Evolutionary conservation across 2,113 vertebrate genomes (phyloP).

Genomic region (Opisthocomus hoazin): DNA sequence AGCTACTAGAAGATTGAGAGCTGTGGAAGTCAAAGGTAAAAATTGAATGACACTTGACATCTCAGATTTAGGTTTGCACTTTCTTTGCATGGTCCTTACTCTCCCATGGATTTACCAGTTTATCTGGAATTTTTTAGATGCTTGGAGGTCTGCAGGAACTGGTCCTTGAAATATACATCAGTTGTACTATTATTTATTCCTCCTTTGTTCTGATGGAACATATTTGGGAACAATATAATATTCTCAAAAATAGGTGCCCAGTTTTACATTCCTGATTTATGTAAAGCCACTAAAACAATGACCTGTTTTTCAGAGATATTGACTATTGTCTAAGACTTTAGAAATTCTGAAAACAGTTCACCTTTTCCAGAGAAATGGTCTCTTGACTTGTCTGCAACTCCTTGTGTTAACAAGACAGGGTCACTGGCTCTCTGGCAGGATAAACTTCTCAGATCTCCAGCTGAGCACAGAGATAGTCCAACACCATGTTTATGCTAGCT

Average conservation of each 20-base stretch:
- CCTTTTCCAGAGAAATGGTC: neutral
- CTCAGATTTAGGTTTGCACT: neutral
- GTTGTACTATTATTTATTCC: neutral
- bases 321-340: neutral
- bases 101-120: neutral
- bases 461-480: neutral
- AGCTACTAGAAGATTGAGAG: neutral
- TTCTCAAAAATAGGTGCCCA: neutral
- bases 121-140: neutral
- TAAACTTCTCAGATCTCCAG: neutral
- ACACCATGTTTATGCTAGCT: neutral
- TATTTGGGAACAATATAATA: neutral
- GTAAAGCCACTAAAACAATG: neutral
- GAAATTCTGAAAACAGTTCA: neutral
- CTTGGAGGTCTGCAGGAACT: neutral
- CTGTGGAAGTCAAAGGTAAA: neutral
- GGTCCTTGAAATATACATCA: neutral
- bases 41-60: neutral
- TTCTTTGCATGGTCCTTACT: neutral
- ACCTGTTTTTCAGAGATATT: neutral
- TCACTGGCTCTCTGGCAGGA: neutral
- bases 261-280: neutral
- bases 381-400: neutral
- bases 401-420: neutral
- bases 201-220: neutral